Conservation (phyloP, 53 echinoderm and acorn worm species). For the Paelopatides confundens region DNA sequence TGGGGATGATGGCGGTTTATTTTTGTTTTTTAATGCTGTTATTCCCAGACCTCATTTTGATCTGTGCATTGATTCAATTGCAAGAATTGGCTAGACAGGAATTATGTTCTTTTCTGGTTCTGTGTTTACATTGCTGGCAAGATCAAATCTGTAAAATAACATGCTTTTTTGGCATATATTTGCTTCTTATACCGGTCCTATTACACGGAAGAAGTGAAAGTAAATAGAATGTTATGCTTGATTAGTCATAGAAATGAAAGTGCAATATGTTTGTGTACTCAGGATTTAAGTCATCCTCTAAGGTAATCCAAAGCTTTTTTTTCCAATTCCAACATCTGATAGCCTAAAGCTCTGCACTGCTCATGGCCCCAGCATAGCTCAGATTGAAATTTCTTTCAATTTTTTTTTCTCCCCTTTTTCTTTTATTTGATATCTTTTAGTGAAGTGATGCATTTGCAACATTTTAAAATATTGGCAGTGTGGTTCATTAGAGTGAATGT, state of each 20-base stretch:
- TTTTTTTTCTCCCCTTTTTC: no score
- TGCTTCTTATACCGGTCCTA: not conserved
- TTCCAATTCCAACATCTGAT: no score
- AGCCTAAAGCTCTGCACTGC: no score
- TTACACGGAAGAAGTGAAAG: not conserved
- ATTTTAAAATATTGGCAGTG: no score
- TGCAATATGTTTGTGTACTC: not conserved
- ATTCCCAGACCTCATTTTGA: constrained; percentile 15
- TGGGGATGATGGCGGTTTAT: constrained; percentile 17
- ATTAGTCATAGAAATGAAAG: not conserved
- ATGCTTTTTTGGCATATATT: not conserved
- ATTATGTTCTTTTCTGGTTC: not conserved
- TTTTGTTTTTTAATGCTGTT: not conserved
- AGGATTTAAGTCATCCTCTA: not conserved
- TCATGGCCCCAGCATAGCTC: no score
- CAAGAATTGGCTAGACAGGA: not conserved
- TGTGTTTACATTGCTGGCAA: not conserved
- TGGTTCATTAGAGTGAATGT: no score
- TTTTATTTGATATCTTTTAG: no score
- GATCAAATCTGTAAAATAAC: not conserved
- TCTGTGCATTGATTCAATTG: constrained; percentile 33
- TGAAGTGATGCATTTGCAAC: no score
- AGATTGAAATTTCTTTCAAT: no score
- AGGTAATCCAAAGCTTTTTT: not conserved
- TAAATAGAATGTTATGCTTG: not conserved